These are phyloP conservation scores for Onthophagus sagittarius DNA, from an alignment of 2,888 invertebrate genomes.

Conservation along the genomic window DNA sequence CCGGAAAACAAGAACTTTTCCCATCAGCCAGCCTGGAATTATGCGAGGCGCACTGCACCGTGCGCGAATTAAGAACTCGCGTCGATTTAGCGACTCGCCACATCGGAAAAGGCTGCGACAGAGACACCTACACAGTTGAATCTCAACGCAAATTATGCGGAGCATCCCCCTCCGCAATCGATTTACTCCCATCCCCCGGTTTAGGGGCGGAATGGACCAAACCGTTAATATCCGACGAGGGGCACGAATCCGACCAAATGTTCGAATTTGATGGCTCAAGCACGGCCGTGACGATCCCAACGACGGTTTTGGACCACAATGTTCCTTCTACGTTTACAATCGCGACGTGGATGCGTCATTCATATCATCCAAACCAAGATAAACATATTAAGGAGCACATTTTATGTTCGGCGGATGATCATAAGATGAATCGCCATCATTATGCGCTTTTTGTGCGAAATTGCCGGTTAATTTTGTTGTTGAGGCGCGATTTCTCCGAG, in stretches of 20 bases:
- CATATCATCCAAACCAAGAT: conserved; percentile 71
- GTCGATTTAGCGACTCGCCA: conserved; percentile 62
- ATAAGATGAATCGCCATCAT: conserved; percentile 99
- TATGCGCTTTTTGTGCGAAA: conserved; percentile 96
- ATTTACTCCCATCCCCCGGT: conserved; percentile 80
- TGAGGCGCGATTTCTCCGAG: conserved; percentile 85
- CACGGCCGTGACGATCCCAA: conserved; percentile 82
- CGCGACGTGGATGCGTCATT: conserved; percentile 94
- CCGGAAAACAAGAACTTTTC: conserved; percentile 75
- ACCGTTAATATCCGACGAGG: conserved; percentile 77
- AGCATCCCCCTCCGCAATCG: conserved; percentile 76
- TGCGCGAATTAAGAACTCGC: conserved; percentile 52
- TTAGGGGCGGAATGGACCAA: conserved; percentile 78
- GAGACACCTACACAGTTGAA: conserved; percentile 86
- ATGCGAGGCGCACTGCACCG: conserved; percentile 57
- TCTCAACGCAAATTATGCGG: conserved; percentile 84
- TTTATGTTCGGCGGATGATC: conserved; percentile 94
- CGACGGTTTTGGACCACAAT: conserved; percentile 68
- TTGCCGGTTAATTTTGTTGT: conserved; percentile 89
- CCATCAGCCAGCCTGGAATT: conserved; percentile 69
- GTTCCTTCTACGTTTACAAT: conserved; percentile 83
- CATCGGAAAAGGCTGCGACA: conserved; percentile 94
- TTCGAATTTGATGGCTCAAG: conserved; percentile 93
- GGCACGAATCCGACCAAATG: conserved; percentile 81
- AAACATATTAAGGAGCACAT: conserved; percentile 95